Conservation (phyloP, 2,888 invertebrate species). For the Lymantria dispar region DNA sequence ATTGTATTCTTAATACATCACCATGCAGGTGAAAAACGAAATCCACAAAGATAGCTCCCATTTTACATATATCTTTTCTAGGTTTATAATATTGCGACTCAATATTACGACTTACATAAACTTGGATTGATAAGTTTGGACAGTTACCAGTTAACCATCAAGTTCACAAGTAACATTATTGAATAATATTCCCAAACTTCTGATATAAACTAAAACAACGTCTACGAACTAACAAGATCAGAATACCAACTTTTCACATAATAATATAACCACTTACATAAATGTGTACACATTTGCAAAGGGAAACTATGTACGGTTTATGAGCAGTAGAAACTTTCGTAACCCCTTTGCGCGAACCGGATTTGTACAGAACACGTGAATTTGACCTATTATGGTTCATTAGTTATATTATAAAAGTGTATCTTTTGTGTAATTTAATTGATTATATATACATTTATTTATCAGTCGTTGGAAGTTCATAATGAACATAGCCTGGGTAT, state of each 20-base stretch:
- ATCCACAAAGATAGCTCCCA: too few species aligned
- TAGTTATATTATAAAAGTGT: too few species aligned
- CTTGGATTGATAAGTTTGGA: not conserved
- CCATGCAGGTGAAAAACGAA: too few species aligned
- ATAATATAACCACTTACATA: not conserved
- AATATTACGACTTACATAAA: not conserved
- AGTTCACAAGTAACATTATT: not conserved
- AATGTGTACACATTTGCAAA: slow-evolving; percentile 1
- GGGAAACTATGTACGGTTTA: not conserved
- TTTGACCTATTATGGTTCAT: too few species aligned
- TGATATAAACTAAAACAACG: not conserved
- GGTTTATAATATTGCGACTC: not conserved
- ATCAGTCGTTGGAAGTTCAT: too few species aligned
- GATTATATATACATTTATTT: too few species aligned
- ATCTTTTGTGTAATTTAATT: too few species aligned
- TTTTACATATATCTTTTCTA: too few species aligned
- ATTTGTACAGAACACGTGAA: too few species aligned
- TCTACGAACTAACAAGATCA: not conserved
- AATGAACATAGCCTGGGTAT: too few species aligned
- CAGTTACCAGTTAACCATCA: not conserved
- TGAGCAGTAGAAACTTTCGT: not conserved
- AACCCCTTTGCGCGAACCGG: too few species aligned
- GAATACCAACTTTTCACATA: not conserved
- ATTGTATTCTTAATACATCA: too few species aligned
- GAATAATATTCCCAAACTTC: not conserved